Conservation (phyloP, 2,888 invertebrate genomes). For the Sipunculus nudus region DNA sequence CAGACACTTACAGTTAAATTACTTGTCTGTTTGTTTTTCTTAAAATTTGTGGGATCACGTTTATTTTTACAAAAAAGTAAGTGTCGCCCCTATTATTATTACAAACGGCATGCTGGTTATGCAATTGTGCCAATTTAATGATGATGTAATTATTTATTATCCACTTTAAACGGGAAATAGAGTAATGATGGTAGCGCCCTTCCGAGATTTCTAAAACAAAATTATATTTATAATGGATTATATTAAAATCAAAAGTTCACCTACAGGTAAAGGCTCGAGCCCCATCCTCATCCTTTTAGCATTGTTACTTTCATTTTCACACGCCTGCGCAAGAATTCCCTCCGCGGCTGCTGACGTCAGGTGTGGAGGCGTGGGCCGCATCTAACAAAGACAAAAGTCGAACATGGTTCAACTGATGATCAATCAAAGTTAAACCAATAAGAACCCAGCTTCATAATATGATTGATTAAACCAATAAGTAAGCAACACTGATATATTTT, state of each 20-base stretch:
- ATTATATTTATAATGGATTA: background rate
- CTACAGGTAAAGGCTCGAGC: conserved; percentile 77
- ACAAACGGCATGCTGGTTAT: too few species aligned
- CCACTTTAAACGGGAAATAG: too few species aligned
- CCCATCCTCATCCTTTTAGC: conserved; percentile 97
- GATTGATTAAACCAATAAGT: background rate
- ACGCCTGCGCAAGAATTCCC: conserved; percentile 92
- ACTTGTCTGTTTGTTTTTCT: too few species aligned
- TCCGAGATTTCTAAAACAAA: background rate
- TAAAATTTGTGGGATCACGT: too few species aligned
- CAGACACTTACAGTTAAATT: too few species aligned
- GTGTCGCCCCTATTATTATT: too few species aligned
- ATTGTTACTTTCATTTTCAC: conserved; percentile 97
- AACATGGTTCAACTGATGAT: background rate
- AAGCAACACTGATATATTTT: background rate
- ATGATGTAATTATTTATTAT: too few species aligned
- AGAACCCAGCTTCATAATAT: background rate
- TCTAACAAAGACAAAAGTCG: conserved; percentile 68
- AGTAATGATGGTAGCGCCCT: background rate
- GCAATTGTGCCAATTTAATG: too few species aligned
- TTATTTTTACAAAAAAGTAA: too few species aligned
- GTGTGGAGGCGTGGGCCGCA: conserved; percentile 94
- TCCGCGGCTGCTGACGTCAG: conserved; percentile 96
- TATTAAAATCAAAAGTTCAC: conserved; percentile 16
- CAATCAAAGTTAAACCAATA: background rate